Conservation (phyloP, 2,113 vertebrate genomes). For the Ceyx margarethae region DNA sequence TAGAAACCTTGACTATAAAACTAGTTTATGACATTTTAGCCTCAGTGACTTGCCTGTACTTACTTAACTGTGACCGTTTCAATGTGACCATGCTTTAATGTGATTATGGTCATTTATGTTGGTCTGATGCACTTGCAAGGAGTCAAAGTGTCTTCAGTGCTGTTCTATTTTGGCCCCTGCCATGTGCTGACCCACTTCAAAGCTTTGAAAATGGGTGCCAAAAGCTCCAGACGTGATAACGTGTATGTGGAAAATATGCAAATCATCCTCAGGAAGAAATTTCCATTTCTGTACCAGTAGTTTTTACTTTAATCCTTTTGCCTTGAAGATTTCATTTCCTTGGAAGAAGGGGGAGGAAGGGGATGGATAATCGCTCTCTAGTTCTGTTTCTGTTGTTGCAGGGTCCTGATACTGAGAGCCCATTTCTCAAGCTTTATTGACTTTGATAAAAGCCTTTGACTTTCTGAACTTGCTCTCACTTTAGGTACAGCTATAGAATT, state of each 20-base stretch:
- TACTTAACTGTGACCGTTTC: neutral
- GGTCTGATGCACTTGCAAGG: neutral
- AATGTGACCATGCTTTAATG: neutral
- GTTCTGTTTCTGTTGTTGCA: slow-evolving; percentile 44
- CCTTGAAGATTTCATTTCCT: slow-evolving; percentile 54
- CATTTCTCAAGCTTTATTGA: slow-evolving; percentile 62
- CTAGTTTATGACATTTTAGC: neutral
- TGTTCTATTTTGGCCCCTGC: neutral
- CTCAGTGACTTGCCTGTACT: neutral
- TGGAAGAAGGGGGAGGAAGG: neutral
- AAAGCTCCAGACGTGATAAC: neutral
- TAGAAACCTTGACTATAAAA: neutral
- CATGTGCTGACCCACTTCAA: slow-evolving; percentile 5
- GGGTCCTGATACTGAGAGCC: slow-evolving; percentile 9
- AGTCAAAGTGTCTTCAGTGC: neutral
- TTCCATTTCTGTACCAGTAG: slow-evolving; percentile 28
- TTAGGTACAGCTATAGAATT: slow-evolving; percentile 37
- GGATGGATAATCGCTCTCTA: slow-evolving; percentile 2
- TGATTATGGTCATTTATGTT: neutral
- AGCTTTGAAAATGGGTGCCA: neutral
- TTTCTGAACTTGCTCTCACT: slow-evolving; percentile 60
- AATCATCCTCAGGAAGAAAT: slow-evolving; percentile 9
- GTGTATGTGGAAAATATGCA: slow-evolving; percentile 33
- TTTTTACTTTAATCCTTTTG: slow-evolving; percentile 44
- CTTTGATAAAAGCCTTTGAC: slow-evolving; percentile 61